These are phyloP conservation scores for Eucriotettix oculatus DNA, from an alignment of 2,888 invertebrate species.

Conservation along the genomic window DNA sequence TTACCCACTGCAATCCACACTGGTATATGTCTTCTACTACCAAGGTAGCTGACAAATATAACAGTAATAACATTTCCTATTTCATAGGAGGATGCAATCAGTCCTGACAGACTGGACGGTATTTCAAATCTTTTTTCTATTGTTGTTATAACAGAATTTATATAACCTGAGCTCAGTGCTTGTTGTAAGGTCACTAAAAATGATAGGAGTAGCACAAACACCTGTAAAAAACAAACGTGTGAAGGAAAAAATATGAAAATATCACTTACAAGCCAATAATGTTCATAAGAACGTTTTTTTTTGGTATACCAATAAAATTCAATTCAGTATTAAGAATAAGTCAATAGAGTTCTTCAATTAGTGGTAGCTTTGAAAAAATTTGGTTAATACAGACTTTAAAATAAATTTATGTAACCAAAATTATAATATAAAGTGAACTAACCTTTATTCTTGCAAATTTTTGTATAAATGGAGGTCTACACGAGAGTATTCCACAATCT, in stretches of 20 bases:
- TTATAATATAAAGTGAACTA: constrained; percentile 16
- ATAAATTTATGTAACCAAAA: background rate
- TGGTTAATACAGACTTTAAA: too few relatives aligned
- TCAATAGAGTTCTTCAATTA: too few relatives aligned
- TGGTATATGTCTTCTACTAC: constrained; percentile 80
- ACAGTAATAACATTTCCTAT: constrained; percentile 91
- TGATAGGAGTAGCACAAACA: constrained; percentile 76
- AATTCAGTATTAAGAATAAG: too few relatives aligned
- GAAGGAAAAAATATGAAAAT: too few relatives aligned
- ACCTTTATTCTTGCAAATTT: constrained; percentile 80
- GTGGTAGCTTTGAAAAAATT: too few relatives aligned
- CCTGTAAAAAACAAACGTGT: constrained; percentile 32
- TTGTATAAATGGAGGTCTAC: constrained; percentile 73
- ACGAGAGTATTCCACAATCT: constrained; percentile 77
- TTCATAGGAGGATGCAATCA: constrained; percentile 88
- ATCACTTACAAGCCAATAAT: too few relatives aligned
- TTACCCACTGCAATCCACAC: constrained; percentile 86
- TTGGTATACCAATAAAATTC: too few relatives aligned
- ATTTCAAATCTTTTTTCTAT: constrained; percentile 88
- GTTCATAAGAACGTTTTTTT: too few relatives aligned
- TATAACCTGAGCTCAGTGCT: constrained; percentile 79
- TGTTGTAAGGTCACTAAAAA: constrained; percentile 82
- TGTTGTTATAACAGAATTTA: constrained; percentile 90
- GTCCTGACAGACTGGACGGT: constrained; percentile 80
- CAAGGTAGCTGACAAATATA: constrained; percentile 89